phyloP scores from a whole-genome alignment of 2,797 vertebrate genomes.

The Enteromius mattozi region DNA sequence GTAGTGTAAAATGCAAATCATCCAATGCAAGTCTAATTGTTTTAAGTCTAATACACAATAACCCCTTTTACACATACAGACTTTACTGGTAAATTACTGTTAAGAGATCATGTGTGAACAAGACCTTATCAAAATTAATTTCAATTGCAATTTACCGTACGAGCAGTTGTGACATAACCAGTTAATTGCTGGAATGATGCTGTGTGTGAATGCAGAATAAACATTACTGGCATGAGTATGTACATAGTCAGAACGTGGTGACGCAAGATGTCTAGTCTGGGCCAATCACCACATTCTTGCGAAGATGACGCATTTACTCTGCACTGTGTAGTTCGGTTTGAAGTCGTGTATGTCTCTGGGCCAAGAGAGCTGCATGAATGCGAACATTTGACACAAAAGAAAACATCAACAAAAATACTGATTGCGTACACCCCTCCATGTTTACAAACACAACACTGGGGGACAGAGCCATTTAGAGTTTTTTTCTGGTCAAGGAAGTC shows the following conservation, averaged over 20 bases:
- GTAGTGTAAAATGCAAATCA: constrained; percentile 56
- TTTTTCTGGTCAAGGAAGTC: background rate
- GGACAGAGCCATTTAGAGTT: background rate
- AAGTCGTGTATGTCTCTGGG: background rate
- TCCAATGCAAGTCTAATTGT: background rate
- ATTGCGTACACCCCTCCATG: background rate
- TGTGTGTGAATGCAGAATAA: background rate
- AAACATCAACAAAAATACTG: background rate
- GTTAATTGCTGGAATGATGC: background rate
- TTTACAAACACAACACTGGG: background rate
- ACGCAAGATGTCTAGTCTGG: background rate
- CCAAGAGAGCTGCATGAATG: background rate
- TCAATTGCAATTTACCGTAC: background rate
- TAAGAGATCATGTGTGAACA: background rate
- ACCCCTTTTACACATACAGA: background rate
- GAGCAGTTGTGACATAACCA: background rate
- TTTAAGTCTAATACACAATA: background rate
- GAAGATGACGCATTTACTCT: background rate
- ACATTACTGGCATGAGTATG: background rate
- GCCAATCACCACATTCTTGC: background rate
- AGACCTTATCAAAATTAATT: background rate
- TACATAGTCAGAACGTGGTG: background rate
- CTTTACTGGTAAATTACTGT: background rate
- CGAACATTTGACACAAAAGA: background rate
- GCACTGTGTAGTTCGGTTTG: background rate